Evolutionary conservation across 2,113 vertebrate species (phyloP), one percentile per base, ranked within the genome.

Genomic region (Eonycteris spelaea): DNA sequence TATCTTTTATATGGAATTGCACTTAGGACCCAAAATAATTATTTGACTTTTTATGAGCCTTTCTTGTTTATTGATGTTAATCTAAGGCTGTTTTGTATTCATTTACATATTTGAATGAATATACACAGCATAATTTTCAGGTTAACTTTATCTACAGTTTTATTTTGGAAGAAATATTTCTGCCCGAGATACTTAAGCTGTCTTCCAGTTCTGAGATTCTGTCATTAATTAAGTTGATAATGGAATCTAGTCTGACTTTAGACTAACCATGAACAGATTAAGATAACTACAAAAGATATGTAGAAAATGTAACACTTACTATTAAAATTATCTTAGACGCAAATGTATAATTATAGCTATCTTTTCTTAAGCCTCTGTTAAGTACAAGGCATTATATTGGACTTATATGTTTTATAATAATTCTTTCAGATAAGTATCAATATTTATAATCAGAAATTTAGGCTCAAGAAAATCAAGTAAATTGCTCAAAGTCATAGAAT

Each of bases 81-180:
- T 78, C 14, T 75, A 87, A 74, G 2, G 19, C n/a, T 35, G 21
- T 83, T 77, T 93, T 84, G 3, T 95, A 73, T 48, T 79, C 12
- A 75, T 79, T 90, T 80, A 57, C 51, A 88, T 59, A 55, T 91
- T 88, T 75, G 22, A 15, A 11, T 53, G 88, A 79, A 85, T 57
- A 40, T 3, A 73, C 7, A 53, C 28, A 33, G 45, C 16, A 68
- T 63, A 63, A 80, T 79, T 95, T 95, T 84, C 28, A 75, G 65
- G 45, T 95, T 93, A 79, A 35, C 80, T 35, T 80, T 91, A 22
- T 59, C 53, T 80, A 48, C 22, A 24, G n/a, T 80, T 95, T 91
- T 77, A 73, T 86, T 92, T 94, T 86, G 30, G 55, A 92, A 90
- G 35, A 68, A 57, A 24, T 18, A n/a, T 33, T 95, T 93, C 51